phyloP scores from a whole-genome alignment of 2,797 vertebrate species.

The Sardinella longiceps region DNA sequence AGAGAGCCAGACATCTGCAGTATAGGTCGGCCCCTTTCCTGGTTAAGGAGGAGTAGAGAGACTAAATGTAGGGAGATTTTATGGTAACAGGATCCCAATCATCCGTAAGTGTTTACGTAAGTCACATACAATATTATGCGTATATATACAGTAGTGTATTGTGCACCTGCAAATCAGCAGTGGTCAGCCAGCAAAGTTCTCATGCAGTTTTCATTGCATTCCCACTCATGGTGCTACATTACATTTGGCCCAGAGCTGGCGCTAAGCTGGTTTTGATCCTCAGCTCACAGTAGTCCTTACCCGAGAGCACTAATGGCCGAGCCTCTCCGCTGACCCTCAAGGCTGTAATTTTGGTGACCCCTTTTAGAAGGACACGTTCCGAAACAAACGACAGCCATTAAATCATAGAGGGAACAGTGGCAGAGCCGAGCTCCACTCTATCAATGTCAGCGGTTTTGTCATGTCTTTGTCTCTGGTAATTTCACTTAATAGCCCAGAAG shows the following conservation, averaged over 20 bases:
- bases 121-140: no score
- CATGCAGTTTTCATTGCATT: no score
- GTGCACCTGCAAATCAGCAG: no score
- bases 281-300: neutral
- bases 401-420: neutral
- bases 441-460: neutral
- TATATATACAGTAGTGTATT: neutral
- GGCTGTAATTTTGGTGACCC: neutral
- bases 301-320: neutral
- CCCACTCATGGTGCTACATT: no score
- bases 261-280: neutral
- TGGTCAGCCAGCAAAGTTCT: no score
- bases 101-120: no score
- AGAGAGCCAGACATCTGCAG: no score
- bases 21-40: no score
- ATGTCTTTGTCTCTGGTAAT: neutral
- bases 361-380: neutral
- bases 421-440: neutral
- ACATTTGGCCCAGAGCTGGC: neutral
- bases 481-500: constrained; percentile 14
- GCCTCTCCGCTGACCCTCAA: neutral
- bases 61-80: no score
- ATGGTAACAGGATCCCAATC: no score
- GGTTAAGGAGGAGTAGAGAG: no score
- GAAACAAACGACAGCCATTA: neutral